Base-by-base conservation (phyloP, 23 tunicate species). In the Phallusia fumigata region DNA sequence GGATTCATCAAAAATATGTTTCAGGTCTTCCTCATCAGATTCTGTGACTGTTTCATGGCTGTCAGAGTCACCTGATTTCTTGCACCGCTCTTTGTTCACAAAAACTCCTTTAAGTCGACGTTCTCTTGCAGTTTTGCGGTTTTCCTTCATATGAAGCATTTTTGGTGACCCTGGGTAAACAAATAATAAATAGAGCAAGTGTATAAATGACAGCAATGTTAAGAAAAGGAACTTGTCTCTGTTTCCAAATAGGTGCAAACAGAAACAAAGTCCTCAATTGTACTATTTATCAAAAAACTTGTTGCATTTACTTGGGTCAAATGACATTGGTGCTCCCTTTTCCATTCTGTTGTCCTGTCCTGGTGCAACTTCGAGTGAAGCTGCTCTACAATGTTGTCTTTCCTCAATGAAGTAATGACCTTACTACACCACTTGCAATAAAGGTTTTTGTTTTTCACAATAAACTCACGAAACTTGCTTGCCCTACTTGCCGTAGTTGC, bases 391-490 rank as follows among this genome's bases (percentile, higher is more conserved):
- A 89, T 75, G 40, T 34, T 36, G 73, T 89, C 93, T 35, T 79
- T 84, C 73, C 93, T 79, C 10, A 74, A 32, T 44, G 69, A 78
- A 51, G 78, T 19, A 15, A 89, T 33, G 12, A 26, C 53, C 64
- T 82, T 78, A 31, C 79, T 51, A 33, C 93, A 89, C 93, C 93
- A 89, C 50, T 77, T 89, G 77, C 93, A 89, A 40, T 50, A 84
- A 32, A 89, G 33, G 45, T 65, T 30, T 3, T 69, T 65, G 3
- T 73, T 45, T 34, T 74, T 84, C 19, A 74, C 35, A 18, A 65
- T 32, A 44, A 84, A 84, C 52, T 89, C 93, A 35, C 88, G 93
- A 34, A 78, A 79, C 33, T 89, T 85, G 0, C 35, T 32, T 33
- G 76, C 86, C 64, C 93, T 33, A 19, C 80, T 33, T 77, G 31